phyloP scores from a whole-genome alignment of 2,797 vertebrate species.

The Oreochromis grahami region DNA sequence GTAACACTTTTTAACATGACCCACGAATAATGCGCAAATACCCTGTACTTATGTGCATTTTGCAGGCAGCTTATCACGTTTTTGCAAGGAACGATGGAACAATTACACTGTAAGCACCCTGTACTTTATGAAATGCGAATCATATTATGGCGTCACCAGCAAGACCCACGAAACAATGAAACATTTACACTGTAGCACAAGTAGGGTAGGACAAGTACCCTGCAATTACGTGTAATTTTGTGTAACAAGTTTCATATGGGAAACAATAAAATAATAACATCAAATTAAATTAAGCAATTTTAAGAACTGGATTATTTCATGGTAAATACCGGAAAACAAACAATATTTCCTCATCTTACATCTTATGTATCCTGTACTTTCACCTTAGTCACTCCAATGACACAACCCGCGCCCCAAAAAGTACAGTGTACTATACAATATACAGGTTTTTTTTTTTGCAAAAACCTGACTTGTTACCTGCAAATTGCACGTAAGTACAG shows the following conservation, averaged over 20 bases:
- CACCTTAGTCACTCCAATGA: background rate
- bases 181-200: background rate
- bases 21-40: rapidly evolving
- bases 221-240: background rate
- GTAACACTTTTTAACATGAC: background rate
- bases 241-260: background rate
- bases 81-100: background rate
- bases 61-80: background rate
- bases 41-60: background rate
- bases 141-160: background rate
- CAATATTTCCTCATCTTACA: background rate
- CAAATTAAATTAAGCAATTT: background rate
- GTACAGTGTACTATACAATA: background rate
- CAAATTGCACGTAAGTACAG: background rate
- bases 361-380: rapidly evolving
- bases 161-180: background rate
- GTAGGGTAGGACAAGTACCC: background rate
- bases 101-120: background rate
- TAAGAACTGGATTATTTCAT: background rate
- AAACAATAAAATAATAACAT: background rate
- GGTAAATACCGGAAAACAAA: background rate
- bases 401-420: background rate
- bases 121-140: background rate
- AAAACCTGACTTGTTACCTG: background rate
- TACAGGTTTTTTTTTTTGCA: background rate